Evolutionary conservation across 2,113 vertebrate species (phyloP), one percentile per base, ranked within the genome.

Genomic region (Pteruthius melanotis): DNA sequence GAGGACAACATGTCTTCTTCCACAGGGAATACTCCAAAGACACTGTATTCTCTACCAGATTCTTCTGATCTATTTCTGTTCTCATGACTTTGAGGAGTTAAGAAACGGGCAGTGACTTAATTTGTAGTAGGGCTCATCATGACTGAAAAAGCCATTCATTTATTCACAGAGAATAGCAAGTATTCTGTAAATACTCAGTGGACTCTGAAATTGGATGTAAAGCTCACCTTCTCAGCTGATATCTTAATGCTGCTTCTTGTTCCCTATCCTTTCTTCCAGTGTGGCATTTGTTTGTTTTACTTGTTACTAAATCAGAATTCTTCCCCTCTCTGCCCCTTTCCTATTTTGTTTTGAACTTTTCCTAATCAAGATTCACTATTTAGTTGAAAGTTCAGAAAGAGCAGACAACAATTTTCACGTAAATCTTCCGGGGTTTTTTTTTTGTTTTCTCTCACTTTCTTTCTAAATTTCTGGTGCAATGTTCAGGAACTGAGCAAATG

Each of bases 401-500:
- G 15, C 13, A 78, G 26, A 6, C 12, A 35, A 35, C 13, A 78
- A 11, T 44, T 82, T 76, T 81, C 21, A 57, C 0, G 1, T 16
- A 14, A 44, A 47, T 66, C 7, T 35, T 47, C 44, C 27, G 7
- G 6, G 1, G 2, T 3, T 71, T 54, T 31, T 78, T 59, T 96
- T 54, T 44, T 44, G 2, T 53, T 66, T 77, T 50, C 7, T 44
- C 9, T 35, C 28, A 12, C 18, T 56, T n/a, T 23, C 14, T 35
- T 78, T 88, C 30, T 66, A 5, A 74, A 94, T 80, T 88, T 78
- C 28, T 71, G 24, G 11, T 90, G 24, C 76, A 89, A 90, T 87
- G n/a, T 94, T 95, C 69, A 98, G 97, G 92, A 85, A 30, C 60
- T 30, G 87, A 96, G 66, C 95, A 93, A 82, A 94, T 97, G 97